phyloP scores from a whole-genome alignment of 2,113 vertebrate species.

The Perca flavescens region DNA sequence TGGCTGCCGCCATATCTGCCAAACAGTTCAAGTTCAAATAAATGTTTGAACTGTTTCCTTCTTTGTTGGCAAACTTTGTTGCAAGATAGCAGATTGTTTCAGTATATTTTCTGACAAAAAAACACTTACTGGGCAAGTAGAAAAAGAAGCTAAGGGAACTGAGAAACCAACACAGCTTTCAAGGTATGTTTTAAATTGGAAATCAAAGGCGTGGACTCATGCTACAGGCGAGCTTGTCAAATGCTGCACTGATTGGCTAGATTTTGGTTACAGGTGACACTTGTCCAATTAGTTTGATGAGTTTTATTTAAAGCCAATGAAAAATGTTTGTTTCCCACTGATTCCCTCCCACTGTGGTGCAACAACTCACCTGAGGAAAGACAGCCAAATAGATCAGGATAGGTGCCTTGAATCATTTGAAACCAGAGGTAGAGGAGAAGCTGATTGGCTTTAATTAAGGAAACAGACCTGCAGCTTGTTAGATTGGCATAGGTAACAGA shows the following conservation, averaged over 20 bases:
- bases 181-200: slow-evolving; percentile 35
- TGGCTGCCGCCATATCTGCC: slow-evolving; percentile 72
- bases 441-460: slow-evolving; percentile 26
- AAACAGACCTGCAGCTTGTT: slow-evolving; percentile 23
- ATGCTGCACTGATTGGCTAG: slow-evolving; percentile 52
- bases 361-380: slow-evolving; percentile 41
- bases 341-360: slow-evolving; percentile 15
- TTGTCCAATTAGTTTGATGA: slow-evolving; percentile 45
- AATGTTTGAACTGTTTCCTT: background rate
- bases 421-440: background rate
- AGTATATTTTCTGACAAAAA: background rate
- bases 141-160: slow-evolving; percentile 1
- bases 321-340: background rate
- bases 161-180: background rate
- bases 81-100: background rate
- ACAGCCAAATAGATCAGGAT: background rate
- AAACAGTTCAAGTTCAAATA: background rate
- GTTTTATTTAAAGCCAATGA: slow-evolving; percentile 37
- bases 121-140: background rate
- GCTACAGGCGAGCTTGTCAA: slow-evolving; percentile 8
- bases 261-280: slow-evolving; percentile 51
- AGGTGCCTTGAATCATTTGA: background rate
- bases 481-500: background rate
- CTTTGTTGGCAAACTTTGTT: background rate
- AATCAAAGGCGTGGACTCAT: slow-evolving; percentile 28